Conservation (phyloP, 2,888 invertebrate species). For the Craniophora ligustri region DNA sequence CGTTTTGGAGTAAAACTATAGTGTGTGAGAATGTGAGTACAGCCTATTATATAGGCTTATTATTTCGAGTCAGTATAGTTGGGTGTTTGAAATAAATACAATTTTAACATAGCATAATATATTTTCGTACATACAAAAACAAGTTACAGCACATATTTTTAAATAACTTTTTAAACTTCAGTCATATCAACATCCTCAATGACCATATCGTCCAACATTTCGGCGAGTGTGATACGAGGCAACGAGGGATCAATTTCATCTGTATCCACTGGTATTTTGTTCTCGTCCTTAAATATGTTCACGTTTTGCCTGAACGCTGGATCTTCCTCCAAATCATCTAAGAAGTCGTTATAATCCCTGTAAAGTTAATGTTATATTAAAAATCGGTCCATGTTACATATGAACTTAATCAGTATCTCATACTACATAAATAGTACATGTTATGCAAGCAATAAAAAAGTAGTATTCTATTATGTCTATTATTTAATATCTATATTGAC, state of each 20-base stretch:
- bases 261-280: slow-evolving; percentile 85
- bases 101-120: slow-evolving; percentile 1
- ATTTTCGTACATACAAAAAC: slow-evolving; percentile 19
- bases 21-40: too few relatives aligned
- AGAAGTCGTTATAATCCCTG: slow-evolving; percentile 98
- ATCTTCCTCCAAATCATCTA: slow-evolving; percentile 99
- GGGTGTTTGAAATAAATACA: neutral
- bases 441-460: too few relatives aligned
- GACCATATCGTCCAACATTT: slow-evolving; percentile 97
- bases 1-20: too few relatives aligned
- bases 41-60: too few relatives aligned
- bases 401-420: too few relatives aligned
- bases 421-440: too few relatives aligned
- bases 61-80: too few relatives aligned
- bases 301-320: slow-evolving; percentile 95
- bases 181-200: slow-evolving; percentile 94
- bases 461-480: too few relatives aligned
- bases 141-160: neutral
- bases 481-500: too few relatives aligned
- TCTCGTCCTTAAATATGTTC: slow-evolving; percentile 95
- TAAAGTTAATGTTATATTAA: slow-evolving; percentile 58
- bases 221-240: slow-evolving; percentile 95
- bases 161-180: slow-evolving; percentile 75
- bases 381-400: too few relatives aligned
- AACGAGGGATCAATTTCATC: slow-evolving; percentile 90